Conservation (phyloP, 2,888 invertebrate species). For the Eupithecia exiguata region DNA sequence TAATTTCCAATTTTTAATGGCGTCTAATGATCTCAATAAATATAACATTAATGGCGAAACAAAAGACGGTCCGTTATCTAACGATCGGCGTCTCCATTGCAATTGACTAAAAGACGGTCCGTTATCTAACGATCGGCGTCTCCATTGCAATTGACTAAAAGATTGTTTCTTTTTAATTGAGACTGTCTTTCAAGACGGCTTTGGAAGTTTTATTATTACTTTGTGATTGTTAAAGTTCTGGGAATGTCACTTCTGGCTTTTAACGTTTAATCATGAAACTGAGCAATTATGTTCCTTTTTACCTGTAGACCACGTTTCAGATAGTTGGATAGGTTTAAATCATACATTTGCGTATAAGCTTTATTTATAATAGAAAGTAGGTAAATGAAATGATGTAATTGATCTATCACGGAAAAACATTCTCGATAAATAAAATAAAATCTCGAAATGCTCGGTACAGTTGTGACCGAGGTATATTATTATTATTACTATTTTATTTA, state of each 20-base stretch:
- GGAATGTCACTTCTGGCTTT: neutral
- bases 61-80: neutral
- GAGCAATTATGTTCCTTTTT: neutral
- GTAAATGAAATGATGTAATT: neutral
- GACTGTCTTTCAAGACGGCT: slow-evolving; percentile 11
- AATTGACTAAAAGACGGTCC: neutral
- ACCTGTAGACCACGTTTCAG: neutral
- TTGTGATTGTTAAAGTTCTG: neutral
- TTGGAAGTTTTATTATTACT: neutral
- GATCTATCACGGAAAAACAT: too few relatives aligned
- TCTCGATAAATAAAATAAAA: too few relatives aligned
- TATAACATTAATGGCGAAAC: neutral
- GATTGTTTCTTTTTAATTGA: slow-evolving; percentile 16
- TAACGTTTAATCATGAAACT: neutral
- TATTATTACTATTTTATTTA: too few relatives aligned
- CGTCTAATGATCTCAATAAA: neutral
- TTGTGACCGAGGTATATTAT: neutral
- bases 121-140: neutral
- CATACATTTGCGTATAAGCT: neutral
- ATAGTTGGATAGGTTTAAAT: neutral
- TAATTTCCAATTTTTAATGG: neutral
- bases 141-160: too few relatives aligned
- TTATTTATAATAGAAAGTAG: neutral
- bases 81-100: neutral
- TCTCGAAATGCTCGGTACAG: neutral